Evolutionary conservation across 1,140 invertebrate genomes (phyloP), one percentile per base, ranked within the genome.

Genomic region (Bombus superbus): DNA sequence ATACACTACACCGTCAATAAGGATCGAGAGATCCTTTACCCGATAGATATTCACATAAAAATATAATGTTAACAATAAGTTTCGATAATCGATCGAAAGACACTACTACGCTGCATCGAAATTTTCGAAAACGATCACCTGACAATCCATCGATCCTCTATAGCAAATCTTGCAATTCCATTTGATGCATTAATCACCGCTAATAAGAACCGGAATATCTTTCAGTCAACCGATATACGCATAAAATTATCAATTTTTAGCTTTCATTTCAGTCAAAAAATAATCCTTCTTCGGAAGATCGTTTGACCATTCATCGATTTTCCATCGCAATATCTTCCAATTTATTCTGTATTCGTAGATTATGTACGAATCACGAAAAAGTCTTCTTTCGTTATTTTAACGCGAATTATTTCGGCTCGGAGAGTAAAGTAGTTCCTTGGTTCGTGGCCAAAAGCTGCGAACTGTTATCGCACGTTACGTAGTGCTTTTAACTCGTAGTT

Each of bases 401-500:
- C 28, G 6, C 71, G 42, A 73, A n/a, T 22, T 13, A 2, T 32
- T 44, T 42, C 42, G 15, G n/a, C 22, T 22, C 1, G 32, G 13
- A n/a, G 40, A 22, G 8, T 9, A 47, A 32, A 53, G n/a, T 15
- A 35, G 38, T 47, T 38, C 10, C 32, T 47, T 25, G n/a, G 13
- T 38, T 5, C 25, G 28, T n/a, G 2, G 13, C 15, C 25, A 38
- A 35, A 47, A 3, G 6, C 22, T 15, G 42, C 3, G 18, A 10
- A 35, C 32, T 15, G 28, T 40, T 32, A 11, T 66, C 32, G 9
- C 32, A 9, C 8, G 32, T 78, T 80, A 72, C 10, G 68, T 22
- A 8, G n/a, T 42, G 47, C 25, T 78, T 18, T 90, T 90, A 15
- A 90, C 59, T 73, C 87, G 86, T 22, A 94, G 71, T 38, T 95